Base-by-base conservation (phyloP, 64 coral and sea anemone genomes). In the Stichodactyla helianthus region DNA sequence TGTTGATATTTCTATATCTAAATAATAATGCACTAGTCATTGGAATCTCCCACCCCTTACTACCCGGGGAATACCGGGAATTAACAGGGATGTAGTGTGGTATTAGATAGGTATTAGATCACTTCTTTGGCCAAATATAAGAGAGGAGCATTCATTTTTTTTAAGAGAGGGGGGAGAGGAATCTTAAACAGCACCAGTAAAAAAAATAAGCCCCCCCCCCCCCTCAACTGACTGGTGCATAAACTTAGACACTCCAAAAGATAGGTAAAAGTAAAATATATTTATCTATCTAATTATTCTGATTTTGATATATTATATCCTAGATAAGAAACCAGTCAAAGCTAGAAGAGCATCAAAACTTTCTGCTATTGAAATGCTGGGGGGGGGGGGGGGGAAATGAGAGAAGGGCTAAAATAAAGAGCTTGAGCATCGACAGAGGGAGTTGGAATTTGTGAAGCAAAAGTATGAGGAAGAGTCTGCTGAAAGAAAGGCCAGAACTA, bases 331-430 rank as follows among this genome's bases (percentile, higher is more conserved):
- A 65, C 56, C 56, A 63, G 27, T 63, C 59, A 64, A 86, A 58
- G 63, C 56, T 28, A 86, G 63, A 65, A 86, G 58, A 86, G 84
- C 56, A 60, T 63, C 84, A 85, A 85, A 63, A 85, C 83, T 85
- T 85, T 85, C 83, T 86, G 84, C 84, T 63, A 86, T 86, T 86
- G 56, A 64, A 64, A 86, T 86, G 84, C 84, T 86, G 13, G 82
- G 62, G 61, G 28, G 62, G 62, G 25, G 62, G 62, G 15, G 62
- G 35, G 84, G 62, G 63, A 61, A 22, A 60, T 35, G 63, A 52
- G 58, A 54, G 23, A 63, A 68, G 22, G 4, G 60, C 25, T 59
- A 85, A 55, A 59, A 62, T 22, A 20, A 59, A 58, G 55, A 85
- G 83, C 83, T 85, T 59, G 22, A 59, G 57, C 83, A 27, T 18